Evolutionary conservation across 1,140 invertebrate species (phyloP), one percentile per base, ranked within the genome.

Genomic region (Chelonus insularis): DNA sequence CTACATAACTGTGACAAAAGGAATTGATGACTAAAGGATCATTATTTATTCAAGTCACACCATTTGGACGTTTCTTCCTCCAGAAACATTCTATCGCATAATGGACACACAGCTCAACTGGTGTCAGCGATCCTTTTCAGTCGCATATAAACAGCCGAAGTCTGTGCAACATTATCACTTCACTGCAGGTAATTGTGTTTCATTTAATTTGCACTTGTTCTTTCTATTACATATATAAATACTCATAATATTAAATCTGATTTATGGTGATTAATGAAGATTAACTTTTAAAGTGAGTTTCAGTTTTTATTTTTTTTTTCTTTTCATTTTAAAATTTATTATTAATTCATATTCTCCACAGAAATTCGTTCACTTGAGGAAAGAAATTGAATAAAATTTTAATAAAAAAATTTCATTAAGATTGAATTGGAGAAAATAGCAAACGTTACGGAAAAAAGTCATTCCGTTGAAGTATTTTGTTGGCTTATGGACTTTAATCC

Each of bases 21-120:
- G 78, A 80, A 79, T 77, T 72, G 72, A 65, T 64, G 66, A 21
- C 63, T 52, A 51, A 61, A 62, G 47, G 54, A 73, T 75, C 66
- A 73, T 72, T 63, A 37, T 47, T n/a, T 75, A 81, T 81, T 77
- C 79, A 63, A 69, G 66, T 75, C 78, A 76, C 73, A 75, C 57
- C 50, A 62, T 64, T 71, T 73, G 76, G 72, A 78, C 76, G 75
- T 76, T 74, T 72, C 76, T 78, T 77, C 74, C 73, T 72, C 73
- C 63, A 67, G 68, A 74, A 74, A 73, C 77, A 79, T 79, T 79
- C 77, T 76, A 72, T 52, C 51, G 62, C 70, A 68, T 75, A 71
- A 69, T 67, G 65, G 65, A 63, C 62, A 69, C 41, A 58, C 64
- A 29, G 68, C 68, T 66, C 74, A 73, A 71, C 74, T 72, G 72